Evolutionary conservation across 35 echinoderm and acorn worm species (phyloP).

Genomic region (Eucidaris tribuloides): DNA sequence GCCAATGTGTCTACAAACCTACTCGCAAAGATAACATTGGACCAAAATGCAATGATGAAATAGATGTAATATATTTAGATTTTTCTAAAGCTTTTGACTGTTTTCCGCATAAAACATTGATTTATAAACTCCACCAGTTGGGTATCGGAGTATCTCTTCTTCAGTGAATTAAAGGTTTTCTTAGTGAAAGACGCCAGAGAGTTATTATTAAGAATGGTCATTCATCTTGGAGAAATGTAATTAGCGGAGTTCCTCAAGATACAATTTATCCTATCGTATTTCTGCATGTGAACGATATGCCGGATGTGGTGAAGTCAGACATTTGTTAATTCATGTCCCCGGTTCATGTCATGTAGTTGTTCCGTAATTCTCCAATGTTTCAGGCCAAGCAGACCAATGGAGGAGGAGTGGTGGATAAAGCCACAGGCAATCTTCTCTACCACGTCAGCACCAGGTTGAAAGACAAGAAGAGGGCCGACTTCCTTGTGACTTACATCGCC

Average conservation of each 20-base stretch:
- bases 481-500: slow-evolving; percentile 59
- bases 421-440: slow-evolving; percentile 81
- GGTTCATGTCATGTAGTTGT: background rate
- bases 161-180: no score
- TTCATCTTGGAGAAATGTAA: background rate
- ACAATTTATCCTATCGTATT: background rate
- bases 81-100: no score
- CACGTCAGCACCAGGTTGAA: slow-evolving; percentile 83
- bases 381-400: slow-evolving; percentile 72
- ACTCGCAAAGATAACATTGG: slow-evolving; percentile 21
- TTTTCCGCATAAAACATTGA: no score
- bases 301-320: background rate
- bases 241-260: background rate
- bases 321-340: background rate
- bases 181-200: background rate
- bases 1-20: background rate
- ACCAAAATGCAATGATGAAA: no score
- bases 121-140: no score
- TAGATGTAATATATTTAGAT: no score
- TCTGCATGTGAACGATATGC: background rate
- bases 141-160: no score
- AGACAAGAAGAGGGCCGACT: slow-evolving; percentile 71
- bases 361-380: background rate
- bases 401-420: slow-evolving; percentile 57
- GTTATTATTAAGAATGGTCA: background rate